These are phyloP conservation scores for Drosophila nigrodunni DNA, from an alignment of 1,140 invertebrate species.

Conservation along the genomic window DNA sequence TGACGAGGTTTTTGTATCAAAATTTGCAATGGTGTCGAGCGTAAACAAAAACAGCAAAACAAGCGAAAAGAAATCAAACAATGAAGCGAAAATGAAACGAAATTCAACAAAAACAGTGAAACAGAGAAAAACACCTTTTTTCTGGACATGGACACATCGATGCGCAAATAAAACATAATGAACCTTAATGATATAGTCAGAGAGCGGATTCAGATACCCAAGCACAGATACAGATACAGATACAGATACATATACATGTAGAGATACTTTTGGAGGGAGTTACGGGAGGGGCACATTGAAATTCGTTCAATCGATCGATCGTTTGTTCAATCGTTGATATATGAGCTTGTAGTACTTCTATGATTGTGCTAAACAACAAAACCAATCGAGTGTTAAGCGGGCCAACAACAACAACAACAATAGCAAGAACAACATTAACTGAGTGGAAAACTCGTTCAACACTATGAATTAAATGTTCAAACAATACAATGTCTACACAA, in stretches of 20 bases:
- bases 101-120: constrained; percentile 48
- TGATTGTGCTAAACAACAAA: constrained; percentile 79
- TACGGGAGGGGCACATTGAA: constrained; percentile 50
- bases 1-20: constrained; percentile 62
- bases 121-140: constrained; percentile 68
- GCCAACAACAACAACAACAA: constrained; percentile 47
- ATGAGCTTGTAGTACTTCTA: constrained; percentile 42
- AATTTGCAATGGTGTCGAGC: constrained; percentile 79
- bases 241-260: not conserved
- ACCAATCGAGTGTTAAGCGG: constrained; percentile 81
- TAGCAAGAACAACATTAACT: constrained; percentile 19
- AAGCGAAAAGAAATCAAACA: constrained; percentile 65
- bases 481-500: constrained; percentile 65
- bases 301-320: constrained; percentile 41
- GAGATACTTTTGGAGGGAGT: constrained; percentile 3
- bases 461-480: constrained; percentile 70
- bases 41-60: constrained; percentile 76
- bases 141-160: constrained; percentile 59
- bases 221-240: not conserved
- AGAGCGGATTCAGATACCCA: not conserved
- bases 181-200: constrained; percentile 75
- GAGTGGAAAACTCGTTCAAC: constrained; percentile 48
- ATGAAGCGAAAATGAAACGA: constrained; percentile 73
- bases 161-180: constrained; percentile 75
- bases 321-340: constrained; percentile 37